These are phyloP conservation scores for Pangasius djambal DNA, from an alignment of 2,797 vertebrate species.

Conservation along the genomic window DNA sequence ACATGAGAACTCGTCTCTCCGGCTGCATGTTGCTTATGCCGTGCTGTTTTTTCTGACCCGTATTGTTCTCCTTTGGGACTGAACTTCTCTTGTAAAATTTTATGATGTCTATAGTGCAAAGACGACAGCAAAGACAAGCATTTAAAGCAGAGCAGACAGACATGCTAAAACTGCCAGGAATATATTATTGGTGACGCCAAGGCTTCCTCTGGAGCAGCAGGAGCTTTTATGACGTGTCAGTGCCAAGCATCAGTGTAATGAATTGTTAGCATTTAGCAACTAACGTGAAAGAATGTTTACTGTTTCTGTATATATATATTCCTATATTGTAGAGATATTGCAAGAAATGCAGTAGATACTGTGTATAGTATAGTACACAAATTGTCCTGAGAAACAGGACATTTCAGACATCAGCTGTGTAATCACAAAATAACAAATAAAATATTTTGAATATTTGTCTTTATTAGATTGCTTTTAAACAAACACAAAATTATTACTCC, in stretches of 20 bases:
- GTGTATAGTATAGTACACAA: neutral
- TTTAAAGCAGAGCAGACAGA: conserved; percentile 38
- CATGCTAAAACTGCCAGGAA: conserved; percentile 41
- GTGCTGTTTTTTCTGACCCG: conserved; percentile 12
- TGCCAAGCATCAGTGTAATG: conserved; percentile 2
- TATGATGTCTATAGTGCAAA: conserved; percentile 50
- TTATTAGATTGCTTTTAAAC: neutral
- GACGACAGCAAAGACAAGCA: conserved; percentile 23
- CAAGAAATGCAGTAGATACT: neutral
- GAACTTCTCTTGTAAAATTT: conserved; percentile 50
- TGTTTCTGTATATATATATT: neutral
- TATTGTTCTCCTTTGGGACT: conserved; percentile 38
- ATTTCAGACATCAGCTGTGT: neutral
- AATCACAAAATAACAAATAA: too few species aligned
- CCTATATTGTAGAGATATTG: neutral
- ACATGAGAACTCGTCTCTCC: conserved; percentile 27
- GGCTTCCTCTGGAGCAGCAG: conserved; percentile 29
- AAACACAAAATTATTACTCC: neutral
- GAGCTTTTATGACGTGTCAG: conserved; percentile 39
- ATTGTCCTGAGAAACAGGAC: neutral
- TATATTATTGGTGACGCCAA: conserved; percentile 25
- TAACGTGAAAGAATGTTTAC: neutral
- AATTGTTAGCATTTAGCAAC: conserved; percentile 29
- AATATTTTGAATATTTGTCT: neutral
- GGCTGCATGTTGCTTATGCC: conserved; percentile 2